Evolutionary conservation across 2,888 invertebrate genomes (phyloP).

Genomic region (Eurytoma adleriae): DNA sequence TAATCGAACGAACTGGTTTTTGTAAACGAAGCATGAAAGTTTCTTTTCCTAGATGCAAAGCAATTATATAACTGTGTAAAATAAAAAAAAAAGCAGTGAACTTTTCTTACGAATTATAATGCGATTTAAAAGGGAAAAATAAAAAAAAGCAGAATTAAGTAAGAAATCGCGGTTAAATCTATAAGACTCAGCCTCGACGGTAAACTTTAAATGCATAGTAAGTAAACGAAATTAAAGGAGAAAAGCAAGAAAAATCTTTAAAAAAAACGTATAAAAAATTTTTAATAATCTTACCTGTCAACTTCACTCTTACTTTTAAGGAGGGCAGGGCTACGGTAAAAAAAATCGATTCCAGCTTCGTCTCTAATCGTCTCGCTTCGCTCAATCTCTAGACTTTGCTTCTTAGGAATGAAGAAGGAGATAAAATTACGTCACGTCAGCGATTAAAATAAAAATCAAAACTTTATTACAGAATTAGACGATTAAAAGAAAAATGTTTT

Average conservation of each 20-base stretch:
- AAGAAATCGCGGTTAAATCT: constrained; percentile 44
- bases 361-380: constrained; percentile 67
- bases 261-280: constrained; percentile 42
- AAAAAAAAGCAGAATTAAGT: constrained; percentile 17
- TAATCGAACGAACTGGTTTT: constrained; percentile 53
- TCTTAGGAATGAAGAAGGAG: constrained; percentile 49
- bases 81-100: constrained; percentile 41
- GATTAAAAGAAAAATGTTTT: constrained; percentile 7
- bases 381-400: constrained; percentile 66
- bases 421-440: constrained; percentile 25
- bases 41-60: constrained; percentile 56
- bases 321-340: constrained; percentile 27
- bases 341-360: constrained; percentile 52
- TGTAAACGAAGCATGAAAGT: constrained; percentile 57
- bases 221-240: constrained; percentile 24
- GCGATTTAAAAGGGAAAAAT: constrained; percentile 20
- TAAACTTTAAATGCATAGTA: constrained; percentile 29
- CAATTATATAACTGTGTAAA: constrained; percentile 50
- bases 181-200: constrained; percentile 48
- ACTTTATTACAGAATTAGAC: too few relatives aligned
- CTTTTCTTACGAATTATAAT: constrained; percentile 55
- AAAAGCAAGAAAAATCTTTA: constrained; percentile 32
- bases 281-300: constrained; percentile 53
- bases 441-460: background rate
- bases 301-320: constrained; percentile 50